These are phyloP conservation scores for Ophion ventricosus DNA, from an alignment of 2,888 invertebrate genomes.

Conservation along the genomic window DNA sequence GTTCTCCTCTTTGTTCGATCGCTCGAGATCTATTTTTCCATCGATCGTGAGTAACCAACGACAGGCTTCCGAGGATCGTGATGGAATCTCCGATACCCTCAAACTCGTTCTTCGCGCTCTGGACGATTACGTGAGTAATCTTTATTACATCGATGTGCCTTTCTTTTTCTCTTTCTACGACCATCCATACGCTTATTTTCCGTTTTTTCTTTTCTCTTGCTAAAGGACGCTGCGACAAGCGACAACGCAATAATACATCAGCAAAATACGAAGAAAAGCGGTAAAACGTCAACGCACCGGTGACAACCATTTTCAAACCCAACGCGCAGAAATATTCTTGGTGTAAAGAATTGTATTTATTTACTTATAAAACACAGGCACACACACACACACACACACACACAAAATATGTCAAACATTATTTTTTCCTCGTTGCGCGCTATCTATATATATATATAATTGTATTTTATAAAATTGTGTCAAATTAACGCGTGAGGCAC, in stretches of 20 bases:
- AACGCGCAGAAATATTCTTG: neutral
- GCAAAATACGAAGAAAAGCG: neutral
- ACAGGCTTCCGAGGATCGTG: slow-evolving; percentile 66
- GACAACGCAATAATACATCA: neutral
- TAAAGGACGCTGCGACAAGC: neutral
- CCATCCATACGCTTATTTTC: neutral
- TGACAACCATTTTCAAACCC: neutral
- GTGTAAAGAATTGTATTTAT: neutral
- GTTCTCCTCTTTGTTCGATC: slow-evolving; percentile 79
- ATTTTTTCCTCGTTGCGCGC: neutral
- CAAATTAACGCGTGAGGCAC: neutral
- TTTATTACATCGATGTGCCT: slow-evolving; percentile 9
- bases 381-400: neutral
- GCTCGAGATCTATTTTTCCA: slow-evolving; percentile 79
- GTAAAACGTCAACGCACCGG: neutral
- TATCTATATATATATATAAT: neutral
- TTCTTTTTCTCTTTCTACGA: neutral
- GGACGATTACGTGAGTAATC: slow-evolving; percentile 78
- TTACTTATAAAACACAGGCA: neutral
- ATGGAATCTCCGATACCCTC: slow-evolving; percentile 70
- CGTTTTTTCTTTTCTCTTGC: slow-evolving; percentile 15
- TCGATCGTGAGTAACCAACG: slow-evolving; percentile 74
- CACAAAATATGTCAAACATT: neutral
- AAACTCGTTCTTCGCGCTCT: slow-evolving; percentile 76
- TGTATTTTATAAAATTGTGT: neutral